Percentiles rank a stretch among this genome's conserved stretches.
Conservation (phyloP, 1,140 invertebrate genomes). For the Drosophila guanche region DNA sequence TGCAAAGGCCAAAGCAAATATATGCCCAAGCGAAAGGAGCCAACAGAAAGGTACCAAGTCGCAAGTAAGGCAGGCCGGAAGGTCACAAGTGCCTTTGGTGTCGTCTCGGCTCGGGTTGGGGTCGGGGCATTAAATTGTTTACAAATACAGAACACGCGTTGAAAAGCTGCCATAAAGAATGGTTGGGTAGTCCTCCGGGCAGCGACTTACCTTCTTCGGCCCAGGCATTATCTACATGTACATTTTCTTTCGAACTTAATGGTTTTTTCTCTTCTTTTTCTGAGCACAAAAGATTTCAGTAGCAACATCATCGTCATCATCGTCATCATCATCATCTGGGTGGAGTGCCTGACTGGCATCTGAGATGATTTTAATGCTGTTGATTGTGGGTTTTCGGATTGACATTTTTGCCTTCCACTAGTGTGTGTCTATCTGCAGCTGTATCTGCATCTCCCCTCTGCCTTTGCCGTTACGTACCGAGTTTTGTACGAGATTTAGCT, state of each 20-base stretch:
- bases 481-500: constrained; percentile 38
- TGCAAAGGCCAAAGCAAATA: constrained; percentile 22
- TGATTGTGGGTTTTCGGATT: constrained; percentile 45
- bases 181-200: constrained; percentile 25
- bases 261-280: constrained; percentile 36
- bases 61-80: constrained; percentile 4
- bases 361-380: constrained; percentile 45
- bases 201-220: constrained; percentile 57
- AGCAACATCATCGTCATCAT: constrained; percentile 18
- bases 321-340: constrained; percentile 21
- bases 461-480: background rate
- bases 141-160: constrained; percentile 76
- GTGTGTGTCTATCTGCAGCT: too few species aligned
- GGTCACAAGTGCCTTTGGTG: constrained; percentile 54
- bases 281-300: constrained; percentile 21
- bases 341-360: constrained; percentile 58
- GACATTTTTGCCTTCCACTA: constrained; percentile 33
- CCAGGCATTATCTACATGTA: constrained; percentile 1
- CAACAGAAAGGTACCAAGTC: background rate
- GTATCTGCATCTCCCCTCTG: constrained; percentile 21
- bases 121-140: constrained; percentile 59
- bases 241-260: constrained; percentile 47
- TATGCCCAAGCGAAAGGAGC: constrained; percentile 16
- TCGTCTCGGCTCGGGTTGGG: background rate
- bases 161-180: constrained; percentile 52